phyloP scores from a whole-genome alignment of 2,113 vertebrate species.

The Silurus glanis region DNA sequence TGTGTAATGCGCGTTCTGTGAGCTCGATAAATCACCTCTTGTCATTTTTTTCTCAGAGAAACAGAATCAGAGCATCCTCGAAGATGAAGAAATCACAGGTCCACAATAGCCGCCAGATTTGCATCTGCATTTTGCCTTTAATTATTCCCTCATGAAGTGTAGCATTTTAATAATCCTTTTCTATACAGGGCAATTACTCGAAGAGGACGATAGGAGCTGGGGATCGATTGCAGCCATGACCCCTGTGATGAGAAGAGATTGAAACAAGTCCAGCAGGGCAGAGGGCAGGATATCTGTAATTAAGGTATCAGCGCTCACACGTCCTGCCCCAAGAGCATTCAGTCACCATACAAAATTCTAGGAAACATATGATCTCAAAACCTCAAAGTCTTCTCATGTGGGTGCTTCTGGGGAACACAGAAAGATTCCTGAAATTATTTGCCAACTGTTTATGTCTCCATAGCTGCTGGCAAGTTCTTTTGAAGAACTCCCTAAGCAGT shows the following conservation, averaged over 20 bases:
- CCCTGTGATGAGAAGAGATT: constrained; percentile 5
- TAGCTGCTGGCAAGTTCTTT: neutral
- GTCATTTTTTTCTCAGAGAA: neutral
- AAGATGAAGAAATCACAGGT: constrained; percentile 1
- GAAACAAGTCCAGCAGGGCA: neutral
- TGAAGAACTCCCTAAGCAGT: neutral
- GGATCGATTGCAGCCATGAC: neutral
- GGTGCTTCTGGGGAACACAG: neutral
- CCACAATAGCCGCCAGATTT: neutral
- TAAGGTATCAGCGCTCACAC: neutral
- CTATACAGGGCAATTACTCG: neutral
- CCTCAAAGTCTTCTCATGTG: neutral
- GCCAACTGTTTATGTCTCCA: neutral
- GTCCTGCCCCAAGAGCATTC: neutral
- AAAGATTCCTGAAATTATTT: neutral
- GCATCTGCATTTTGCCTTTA: constrained; percentile 14
- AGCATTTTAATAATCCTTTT: neutral
- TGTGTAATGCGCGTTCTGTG: neutral
- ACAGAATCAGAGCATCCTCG: neutral
- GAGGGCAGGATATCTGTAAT: constrained; percentile 7
- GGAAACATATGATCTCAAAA: neutral
- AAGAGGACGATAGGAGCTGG: neutral
- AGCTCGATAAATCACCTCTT: constrained; percentile 18
- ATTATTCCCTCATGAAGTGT: neutral
- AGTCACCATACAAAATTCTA: neutral